Conservation (phyloP, 2,797 vertebrate species). For the Karalla daura region DNA sequence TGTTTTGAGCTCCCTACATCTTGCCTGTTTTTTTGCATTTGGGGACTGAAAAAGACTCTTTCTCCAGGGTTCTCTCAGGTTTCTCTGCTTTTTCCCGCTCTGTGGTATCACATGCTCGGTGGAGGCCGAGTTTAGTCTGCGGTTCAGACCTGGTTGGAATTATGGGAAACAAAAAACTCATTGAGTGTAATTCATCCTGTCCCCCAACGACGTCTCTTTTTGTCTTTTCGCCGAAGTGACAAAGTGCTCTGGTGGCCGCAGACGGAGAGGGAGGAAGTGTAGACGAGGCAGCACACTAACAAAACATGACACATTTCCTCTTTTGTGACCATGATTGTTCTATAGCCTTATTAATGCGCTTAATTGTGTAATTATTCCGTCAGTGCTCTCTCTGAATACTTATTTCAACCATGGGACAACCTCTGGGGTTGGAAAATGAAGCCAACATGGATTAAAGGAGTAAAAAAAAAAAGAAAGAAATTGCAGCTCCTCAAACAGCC, state of each 20-base stretch:
- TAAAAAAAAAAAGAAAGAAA: too few species aligned
- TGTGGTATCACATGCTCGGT: background rate
- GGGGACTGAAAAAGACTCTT: too few species aligned
- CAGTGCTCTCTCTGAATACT: too few species aligned
- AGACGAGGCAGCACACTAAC: too few species aligned
- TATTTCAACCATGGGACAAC: too few species aligned
- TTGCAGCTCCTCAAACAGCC: too few species aligned
- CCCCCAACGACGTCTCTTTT: background rate
- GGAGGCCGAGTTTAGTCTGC: conserved; percentile 23
- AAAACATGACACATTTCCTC: too few species aligned
- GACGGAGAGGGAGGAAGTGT: background rate
- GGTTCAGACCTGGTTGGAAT: conserved; percentile 8
- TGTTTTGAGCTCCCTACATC: background rate
- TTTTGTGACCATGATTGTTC: too few species aligned
- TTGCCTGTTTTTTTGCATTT: conserved; percentile 9
- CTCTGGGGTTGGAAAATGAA: too few species aligned
- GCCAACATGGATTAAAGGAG: too few species aligned
- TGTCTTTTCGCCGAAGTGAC: background rate
- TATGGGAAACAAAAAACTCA: conserved; percentile 10
- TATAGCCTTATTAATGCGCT: too few species aligned
- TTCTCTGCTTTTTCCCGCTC: conserved; percentile 14
- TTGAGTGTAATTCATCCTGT: background rate
- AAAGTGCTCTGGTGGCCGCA: background rate
- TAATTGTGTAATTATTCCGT: too few species aligned
- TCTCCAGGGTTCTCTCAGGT: conserved; percentile 1